phyloP scores from a whole-genome alignment of 2,888 invertebrate species.

The Phania funesta region DNA sequence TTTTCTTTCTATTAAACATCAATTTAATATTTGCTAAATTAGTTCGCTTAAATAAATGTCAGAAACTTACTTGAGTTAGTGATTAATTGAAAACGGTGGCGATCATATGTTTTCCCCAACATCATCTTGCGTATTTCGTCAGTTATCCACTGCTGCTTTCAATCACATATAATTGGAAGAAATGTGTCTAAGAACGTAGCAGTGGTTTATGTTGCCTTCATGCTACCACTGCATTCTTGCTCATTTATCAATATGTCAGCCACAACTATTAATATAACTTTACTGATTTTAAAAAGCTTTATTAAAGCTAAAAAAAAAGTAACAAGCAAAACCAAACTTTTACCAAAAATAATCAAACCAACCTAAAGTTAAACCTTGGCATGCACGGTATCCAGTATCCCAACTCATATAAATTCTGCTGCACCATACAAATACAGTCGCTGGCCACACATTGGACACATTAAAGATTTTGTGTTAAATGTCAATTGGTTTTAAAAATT shows the following conservation, averaged over 20 bases:
- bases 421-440: too few species aligned
- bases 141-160: slow-evolving; percentile 11
- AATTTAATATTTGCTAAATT: neutral
- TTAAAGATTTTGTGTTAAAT: too few species aligned
- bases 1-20: neutral
- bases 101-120: slow-evolving; percentile 35
- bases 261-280: slow-evolving; percentile 71
- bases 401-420: too few species aligned
- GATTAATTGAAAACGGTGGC: slow-evolving; percentile 38
- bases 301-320: neutral
- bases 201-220: slow-evolving; percentile 8
- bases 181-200: neutral
- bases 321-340: slow-evolving; percentile 2
- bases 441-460: too few species aligned
- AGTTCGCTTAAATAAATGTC: slow-evolving; percentile 40
- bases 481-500: too few species aligned
- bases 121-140: neutral
- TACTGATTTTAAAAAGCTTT: slow-evolving; percentile 20
- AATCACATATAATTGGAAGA: slow-evolving; percentile 23
- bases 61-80: slow-evolving; percentile 37
- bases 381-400: neutral
- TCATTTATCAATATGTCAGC: slow-evolving; percentile 78
- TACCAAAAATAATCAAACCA: slow-evolving; percentile 22
- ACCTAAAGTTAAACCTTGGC: neutral
- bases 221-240: slow-evolving; percentile 54